These are phyloP conservation scores for Oryctolagus cuniculus DNA, from an alignment of 2,113 vertebrate genomes.

Conservation along the genomic window mOryCun1.1 NC_091443.1:82217501-82218000, in stretches of 20 bases:
- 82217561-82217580: conserved; percentile 57
- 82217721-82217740: conserved; percentile 32
- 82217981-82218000: neutral
- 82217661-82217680: conserved; percentile 31
- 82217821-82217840: neutral
- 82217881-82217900: neutral
- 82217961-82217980: neutral
- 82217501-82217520: neutral
- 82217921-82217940: neutral
- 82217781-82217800: neutral
- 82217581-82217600: neutral
- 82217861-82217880: too few relatives aligned
- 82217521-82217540: neutral
- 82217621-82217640: conserved; percentile 4
- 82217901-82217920: neutral
- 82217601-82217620: conserved; percentile 63
- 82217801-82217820: neutral
- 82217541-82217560: neutral
- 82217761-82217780: neutral
- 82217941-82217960: neutral
- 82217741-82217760: neutral
- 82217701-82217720: neutral
- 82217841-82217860: neutral
- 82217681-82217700: neutral
- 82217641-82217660: neutral